Evolutionary conservation across 2,113 vertebrate species (phyloP), one percentile per base, ranked within the genome.

Genomic region (Leptobrachium leishanense): DNA sequence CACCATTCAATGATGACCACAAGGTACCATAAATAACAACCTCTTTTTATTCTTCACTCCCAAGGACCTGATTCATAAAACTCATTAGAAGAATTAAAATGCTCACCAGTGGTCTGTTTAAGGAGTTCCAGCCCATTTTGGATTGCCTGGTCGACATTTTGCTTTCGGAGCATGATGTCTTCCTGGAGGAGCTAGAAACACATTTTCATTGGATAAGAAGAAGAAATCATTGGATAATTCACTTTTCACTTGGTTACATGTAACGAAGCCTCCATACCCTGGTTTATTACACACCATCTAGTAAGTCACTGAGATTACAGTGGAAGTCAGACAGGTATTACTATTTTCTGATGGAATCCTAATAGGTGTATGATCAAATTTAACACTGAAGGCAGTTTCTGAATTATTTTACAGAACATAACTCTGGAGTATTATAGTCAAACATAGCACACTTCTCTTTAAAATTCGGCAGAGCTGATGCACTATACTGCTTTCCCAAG

Each of bases 61-160:
- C 50, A 53, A 53, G 5, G 11, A 53, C 50, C 20, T 0, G 46
- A 50, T 4, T 5, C 46, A 50, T 50, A 50, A 50, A 50, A 50
- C 8, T 4, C 4, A 50, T 5, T 0, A 39, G 43, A 59, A 77
- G 76, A 41, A 8, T 68, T 31, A 76, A 76, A 68, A 1, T 15
- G 81, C 92, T 90, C 87, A 96, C 98, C 98, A 94, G 96, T 99
- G 77, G 97, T 97, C 85, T 97, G 96, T 83, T 99, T 99, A 74
- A 99, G 93, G 42, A 99, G 94, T 80, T 98, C 95, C 88, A 98
- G 87, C 66, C 98, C 98, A 84, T 98, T 99, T 77, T 90, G 91
- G 83, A 98, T 82, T 11, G 96, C 97, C 82, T 96, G 95, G 84
- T 98, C 96, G 71, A 99, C 95, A 79, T 94, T 95, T 84, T 95